Percentiles rank a stretch among this genome's conserved stretches.
phyloP scores from a whole-genome alignment of 2,113 vertebrate genomes.

The Australoheros scitulus region DNA sequence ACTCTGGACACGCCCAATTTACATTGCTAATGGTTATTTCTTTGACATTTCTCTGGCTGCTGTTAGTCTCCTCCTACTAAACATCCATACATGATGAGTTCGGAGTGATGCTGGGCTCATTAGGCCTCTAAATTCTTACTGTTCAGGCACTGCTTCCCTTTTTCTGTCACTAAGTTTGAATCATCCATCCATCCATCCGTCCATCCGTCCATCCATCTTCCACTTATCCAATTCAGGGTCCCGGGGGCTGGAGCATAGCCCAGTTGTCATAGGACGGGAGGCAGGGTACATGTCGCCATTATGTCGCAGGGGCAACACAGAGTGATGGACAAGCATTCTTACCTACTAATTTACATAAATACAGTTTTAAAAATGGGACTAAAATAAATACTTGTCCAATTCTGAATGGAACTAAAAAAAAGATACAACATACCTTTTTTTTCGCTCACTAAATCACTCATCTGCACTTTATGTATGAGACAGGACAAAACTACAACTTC shows the following conservation, averaged over 20 bases:
- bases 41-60: not conserved
- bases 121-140: not conserved
- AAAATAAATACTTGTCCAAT: not conserved
- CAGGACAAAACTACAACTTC: not conserved
- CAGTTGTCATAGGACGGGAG: no score
- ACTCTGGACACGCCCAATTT: not conserved
- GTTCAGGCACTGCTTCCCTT: not conserved
- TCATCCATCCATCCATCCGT: no score
- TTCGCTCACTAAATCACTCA: not conserved
- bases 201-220: no score
- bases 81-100: not conserved
- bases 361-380: not conserved
- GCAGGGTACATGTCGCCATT: no score
- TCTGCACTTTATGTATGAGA: not conserved
- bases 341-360: no score
- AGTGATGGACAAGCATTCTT: no score
- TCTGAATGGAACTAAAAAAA: no score
- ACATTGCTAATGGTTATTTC: not conserved
- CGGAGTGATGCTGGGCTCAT: no score
- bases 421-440: not conserved
- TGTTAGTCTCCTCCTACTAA: not conserved
- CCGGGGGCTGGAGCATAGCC: no score
- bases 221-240: no score
- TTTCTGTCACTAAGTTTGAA: not conserved
- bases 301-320: no score